Conservation (phyloP, 2,113 vertebrate species). For the Genyomyrus donnyi region DNA sequence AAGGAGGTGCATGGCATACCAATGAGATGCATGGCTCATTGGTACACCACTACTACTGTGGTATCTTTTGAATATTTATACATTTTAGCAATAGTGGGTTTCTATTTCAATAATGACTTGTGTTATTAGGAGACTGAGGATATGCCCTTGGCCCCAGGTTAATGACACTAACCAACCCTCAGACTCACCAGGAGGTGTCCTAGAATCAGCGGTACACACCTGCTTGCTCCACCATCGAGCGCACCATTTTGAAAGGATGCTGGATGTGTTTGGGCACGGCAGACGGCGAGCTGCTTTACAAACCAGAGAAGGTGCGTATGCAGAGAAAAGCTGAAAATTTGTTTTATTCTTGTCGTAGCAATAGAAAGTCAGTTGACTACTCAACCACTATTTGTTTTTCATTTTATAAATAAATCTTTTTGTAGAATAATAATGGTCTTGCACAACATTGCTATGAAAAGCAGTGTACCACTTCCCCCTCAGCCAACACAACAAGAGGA, state of each 20-base stretch:
- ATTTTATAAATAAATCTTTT: background rate
- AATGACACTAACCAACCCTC: background rate
- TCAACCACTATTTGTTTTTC: background rate
- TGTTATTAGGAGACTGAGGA: background rate
- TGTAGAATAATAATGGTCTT: background rate
- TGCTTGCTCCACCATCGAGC: background rate
- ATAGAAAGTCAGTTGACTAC: background rate
- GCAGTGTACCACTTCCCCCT: constrained; percentile 2
- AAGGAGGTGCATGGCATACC: constrained; percentile 10
- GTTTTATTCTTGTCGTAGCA: background rate
- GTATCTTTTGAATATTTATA: constrained; percentile 16
- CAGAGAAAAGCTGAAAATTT: background rate
- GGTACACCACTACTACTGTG: background rate
- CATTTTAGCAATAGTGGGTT: background rate
- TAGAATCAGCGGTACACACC: background rate
- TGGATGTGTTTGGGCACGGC: background rate
- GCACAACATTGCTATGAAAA: background rate
- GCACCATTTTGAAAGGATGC: background rate
- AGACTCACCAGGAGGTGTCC: background rate
- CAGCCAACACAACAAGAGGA: background rate
- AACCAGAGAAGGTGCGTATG: background rate
- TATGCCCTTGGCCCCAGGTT: background rate
- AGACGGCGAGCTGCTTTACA: background rate
- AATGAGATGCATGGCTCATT: constrained; percentile 9
- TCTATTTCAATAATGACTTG: background rate